These are phyloP conservation scores for Drosophila kanapiae DNA, from an alignment of 1,140 invertebrate genomes.

Conservation along the genomic window DNA sequence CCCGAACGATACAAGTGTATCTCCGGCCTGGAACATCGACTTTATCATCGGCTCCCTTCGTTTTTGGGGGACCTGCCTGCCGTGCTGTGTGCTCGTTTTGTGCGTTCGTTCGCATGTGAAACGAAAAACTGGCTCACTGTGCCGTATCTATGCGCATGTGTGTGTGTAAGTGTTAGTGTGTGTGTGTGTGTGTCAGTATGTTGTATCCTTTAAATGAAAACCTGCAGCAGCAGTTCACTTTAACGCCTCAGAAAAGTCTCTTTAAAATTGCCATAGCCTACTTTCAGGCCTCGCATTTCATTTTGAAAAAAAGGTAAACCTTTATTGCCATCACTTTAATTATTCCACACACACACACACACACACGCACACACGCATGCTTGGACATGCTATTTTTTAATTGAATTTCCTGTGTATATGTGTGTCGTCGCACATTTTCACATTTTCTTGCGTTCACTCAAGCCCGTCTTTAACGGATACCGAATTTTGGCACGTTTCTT, in stretches of 20 bases:
- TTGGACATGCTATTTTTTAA: conserved; percentile 46
- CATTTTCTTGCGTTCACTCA: conserved; percentile 28
- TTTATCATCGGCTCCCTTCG: conserved; percentile 79
- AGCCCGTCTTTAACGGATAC: conserved; percentile 52
- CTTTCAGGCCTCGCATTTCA: conserved; percentile 9
- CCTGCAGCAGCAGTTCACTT: conserved; percentile 25
- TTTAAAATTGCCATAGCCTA: conserved; percentile 16
- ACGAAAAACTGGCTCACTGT: conserved; percentile 57
- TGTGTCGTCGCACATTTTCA: conserved; percentile 47
- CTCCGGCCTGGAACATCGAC: conserved; percentile 72
- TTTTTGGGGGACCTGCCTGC: conserved; percentile 36
- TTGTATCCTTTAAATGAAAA: conserved; percentile 55
- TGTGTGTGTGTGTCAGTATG: conserved; percentile 20
- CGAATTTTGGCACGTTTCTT: conserved; percentile 36
- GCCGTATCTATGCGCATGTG: conserved; percentile 48
- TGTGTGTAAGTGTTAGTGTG: conserved; percentile 27
- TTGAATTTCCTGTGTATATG: conserved; percentile 59
- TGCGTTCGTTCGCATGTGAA: conserved; percentile 58
- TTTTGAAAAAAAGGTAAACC: not conserved
- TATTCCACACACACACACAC: conserved; percentile 14
- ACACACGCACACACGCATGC: conserved; percentile 27
- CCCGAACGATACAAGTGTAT: conserved; percentile 76
- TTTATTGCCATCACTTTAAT: conserved; percentile 27
- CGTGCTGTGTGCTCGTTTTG: conserved; percentile 60
- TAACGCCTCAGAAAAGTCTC: conserved; percentile 9